Base-by-base conservation (phyloP, 2,113 vertebrate species). In the Megaceryle maxima region DNA sequence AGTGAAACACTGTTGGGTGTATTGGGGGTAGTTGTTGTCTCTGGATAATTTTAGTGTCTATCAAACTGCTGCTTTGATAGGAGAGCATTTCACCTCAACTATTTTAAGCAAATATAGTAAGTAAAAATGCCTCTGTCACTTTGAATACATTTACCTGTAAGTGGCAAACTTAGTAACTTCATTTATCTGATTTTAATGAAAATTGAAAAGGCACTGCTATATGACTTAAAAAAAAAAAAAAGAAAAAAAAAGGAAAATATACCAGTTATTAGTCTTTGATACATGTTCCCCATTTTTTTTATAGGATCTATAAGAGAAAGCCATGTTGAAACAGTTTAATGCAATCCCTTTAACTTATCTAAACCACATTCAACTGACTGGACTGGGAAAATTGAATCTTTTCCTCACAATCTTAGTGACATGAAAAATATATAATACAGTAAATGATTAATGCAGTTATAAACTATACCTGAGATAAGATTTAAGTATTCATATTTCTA, bases 381-480 rank as follows among this genome's bases (percentile, higher is more conserved):
- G 92, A 87, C 98, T 91, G 94, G 97, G 98, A 97, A 98, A 99
- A 99, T 98, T 98, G 98, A 98, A 98, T 99, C 98, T 98, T 96
- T 97, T 97, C 97, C 97, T 97, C 97, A 97, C 98, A 98, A 98
- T 98, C 98, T 98, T 98, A 97, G 97, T 98, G 98, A 98, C 98
- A 98, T 98, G 99, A 99, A 99, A 99, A 99, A 99, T 99, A 99
- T 98, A 98, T 98, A 99, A 99, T 98, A 98, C 97, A 97, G 98
- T 97, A 98, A 97, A 99, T 99, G 99, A 99, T 99, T 98, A 99
- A 99, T 99, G 98, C 98, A 98, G 98, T 99, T 99, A 99, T 99
- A 99, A 99, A 98, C 98, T 98, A 97, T 98, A 98, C 98, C 98
- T 98, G 98, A 98, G 99, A 99, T 99, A 99, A 99, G 98, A 99